phyloP scores from a whole-genome alignment of 2,888 invertebrate genomes.

The Morpho helenor region DNA sequence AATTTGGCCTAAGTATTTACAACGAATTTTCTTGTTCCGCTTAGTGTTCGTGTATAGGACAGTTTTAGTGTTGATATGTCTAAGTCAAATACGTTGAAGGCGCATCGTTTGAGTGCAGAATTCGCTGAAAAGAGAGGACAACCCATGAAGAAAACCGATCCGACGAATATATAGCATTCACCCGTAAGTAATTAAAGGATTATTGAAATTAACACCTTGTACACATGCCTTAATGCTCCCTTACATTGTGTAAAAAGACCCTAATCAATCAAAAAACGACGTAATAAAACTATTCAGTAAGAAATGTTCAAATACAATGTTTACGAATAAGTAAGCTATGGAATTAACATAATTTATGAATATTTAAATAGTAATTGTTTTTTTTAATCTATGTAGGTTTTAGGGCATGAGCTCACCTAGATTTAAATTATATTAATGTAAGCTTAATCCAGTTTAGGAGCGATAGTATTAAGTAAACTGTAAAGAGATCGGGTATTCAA shows the following conservation, averaged over 20 bases:
- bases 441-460: no score
- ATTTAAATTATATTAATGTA: no score
- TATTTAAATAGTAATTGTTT: no score
- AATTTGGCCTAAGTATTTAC: constrained; percentile 29
- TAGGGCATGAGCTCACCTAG: no score
- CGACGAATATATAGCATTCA: constrained; percentile 72
- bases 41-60: constrained; percentile 36
- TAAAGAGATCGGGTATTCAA: no score
- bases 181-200: constrained; percentile 54
- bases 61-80: constrained; percentile 56
- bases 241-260: background rate
- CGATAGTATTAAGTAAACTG: no score
- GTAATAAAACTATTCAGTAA: no score
- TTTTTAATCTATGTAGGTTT: no score
- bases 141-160: constrained; percentile 63
- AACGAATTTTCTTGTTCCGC: constrained; percentile 45
- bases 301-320: no score
- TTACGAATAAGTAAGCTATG: no score
- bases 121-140: constrained; percentile 68
- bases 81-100: constrained; percentile 70
- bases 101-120: constrained; percentile 72
- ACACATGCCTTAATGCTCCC: background rate
- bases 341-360: no score
- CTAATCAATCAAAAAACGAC: background rate
- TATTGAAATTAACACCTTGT: constrained; percentile 10